Conservation (phyloP, 2,888 invertebrate genomes). For the Eurytoma californica region DNA sequence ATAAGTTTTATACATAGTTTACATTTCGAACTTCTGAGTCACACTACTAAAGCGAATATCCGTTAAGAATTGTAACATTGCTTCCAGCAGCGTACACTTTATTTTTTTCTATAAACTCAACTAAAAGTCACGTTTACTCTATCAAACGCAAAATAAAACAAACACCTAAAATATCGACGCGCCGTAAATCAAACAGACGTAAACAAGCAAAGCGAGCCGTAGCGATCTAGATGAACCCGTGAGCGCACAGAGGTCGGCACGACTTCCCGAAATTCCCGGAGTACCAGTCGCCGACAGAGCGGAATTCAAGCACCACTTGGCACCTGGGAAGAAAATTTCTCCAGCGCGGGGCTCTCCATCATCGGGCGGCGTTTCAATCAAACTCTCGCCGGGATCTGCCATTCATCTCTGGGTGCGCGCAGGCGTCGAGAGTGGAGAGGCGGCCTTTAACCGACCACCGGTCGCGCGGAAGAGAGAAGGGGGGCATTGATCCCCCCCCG, state of each 20-base stretch:
- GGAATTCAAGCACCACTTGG: not conserved
- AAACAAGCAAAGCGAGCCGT: not conserved
- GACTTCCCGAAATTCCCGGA: not conserved
- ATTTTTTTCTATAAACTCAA: no score
- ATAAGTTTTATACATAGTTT: no score
- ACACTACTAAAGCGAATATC: no score
- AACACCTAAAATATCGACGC: no score
- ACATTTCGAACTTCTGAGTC: no score
- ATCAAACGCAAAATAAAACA: no score
- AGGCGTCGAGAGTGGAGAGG: not conserved
- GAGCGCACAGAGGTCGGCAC: not conserved
- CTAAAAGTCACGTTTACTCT: no score
- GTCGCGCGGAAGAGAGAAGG: conserved; percentile 1
- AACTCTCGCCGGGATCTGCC: not conserved
- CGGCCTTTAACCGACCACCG: conserved; percentile 35
- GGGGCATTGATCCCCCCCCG: conserved; percentile 43
- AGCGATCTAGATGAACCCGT: not conserved
- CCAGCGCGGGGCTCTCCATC: not conserved
- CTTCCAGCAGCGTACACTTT: no score
- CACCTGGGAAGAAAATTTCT: not conserved
- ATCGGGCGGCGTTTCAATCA: not conserved
- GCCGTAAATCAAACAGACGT: no score
- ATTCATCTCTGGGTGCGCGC: not conserved
- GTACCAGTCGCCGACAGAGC: not conserved
- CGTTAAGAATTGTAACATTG: no score